Evolutionary conservation across 1,140 invertebrate genomes (phyloP).

Genomic region (Pygmarrhopalites habei): DNA sequence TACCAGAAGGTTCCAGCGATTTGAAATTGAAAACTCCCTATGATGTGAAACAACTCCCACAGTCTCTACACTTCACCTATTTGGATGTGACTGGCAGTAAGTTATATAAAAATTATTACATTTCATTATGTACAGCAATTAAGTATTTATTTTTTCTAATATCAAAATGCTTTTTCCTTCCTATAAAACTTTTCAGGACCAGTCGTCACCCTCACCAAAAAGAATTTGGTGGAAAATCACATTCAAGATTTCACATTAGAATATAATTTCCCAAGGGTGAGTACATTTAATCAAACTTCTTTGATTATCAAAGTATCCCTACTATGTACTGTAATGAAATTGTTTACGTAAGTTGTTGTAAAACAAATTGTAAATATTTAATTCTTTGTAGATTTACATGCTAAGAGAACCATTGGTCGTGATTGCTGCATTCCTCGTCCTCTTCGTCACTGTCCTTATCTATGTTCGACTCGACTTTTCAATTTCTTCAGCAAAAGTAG

Average conservation of each 20-base stretch:
- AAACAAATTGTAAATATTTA: not conserved
- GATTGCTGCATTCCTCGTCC: constrained; percentile 74
- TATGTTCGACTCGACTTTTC: constrained; percentile 95
- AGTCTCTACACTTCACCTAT: constrained; percentile 83
- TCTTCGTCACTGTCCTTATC: constrained; percentile 87
- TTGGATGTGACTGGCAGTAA: constrained; percentile 92
- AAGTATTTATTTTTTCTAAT: too few relatives aligned
- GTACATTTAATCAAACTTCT: constrained; percentile 7
- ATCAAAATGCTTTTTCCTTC: too few relatives aligned
- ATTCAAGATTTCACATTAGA: constrained; percentile 80
- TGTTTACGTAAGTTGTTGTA: not conserved
- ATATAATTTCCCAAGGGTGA: constrained; percentile 75
- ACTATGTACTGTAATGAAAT: too few relatives aligned
- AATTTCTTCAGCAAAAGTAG: constrained; percentile 48
- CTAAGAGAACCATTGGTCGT: constrained; percentile 88
- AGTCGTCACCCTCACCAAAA: constrained; percentile 76
- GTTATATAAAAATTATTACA: too few relatives aligned
- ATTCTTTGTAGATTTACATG: constrained; percentile 48
- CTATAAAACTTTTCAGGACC: too few relatives aligned
- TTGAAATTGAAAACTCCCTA: constrained; percentile 79
- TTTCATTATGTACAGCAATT: too few relatives aligned
- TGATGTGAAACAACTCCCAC: constrained; percentile 61
- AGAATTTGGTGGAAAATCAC: constrained; percentile 90
- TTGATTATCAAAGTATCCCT: too few relatives aligned
- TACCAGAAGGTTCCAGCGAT: constrained; percentile 84